Conservation (phyloP, 2,113 vertebrate genomes). For the Bostrychus sinensis region DNA sequence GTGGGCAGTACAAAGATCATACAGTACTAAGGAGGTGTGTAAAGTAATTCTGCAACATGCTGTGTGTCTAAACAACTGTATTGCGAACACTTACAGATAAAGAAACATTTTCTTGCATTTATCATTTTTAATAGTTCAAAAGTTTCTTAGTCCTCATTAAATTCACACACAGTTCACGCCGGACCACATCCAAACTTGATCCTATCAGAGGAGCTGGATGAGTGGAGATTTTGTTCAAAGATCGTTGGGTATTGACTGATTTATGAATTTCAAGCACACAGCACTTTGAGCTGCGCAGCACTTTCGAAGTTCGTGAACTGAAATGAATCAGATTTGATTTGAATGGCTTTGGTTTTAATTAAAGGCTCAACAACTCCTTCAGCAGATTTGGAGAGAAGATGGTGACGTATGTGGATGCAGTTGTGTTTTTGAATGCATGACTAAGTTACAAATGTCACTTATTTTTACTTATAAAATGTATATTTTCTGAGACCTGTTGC, state of each 20-base stretch:
- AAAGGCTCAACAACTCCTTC: constrained; percentile 16
- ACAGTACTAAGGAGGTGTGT: background rate
- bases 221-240: constrained; percentile 23
- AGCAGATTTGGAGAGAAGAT: background rate
- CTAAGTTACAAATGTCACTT: background rate
- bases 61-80: background rate
- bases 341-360: constrained; percentile 36
- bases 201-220: constrained; percentile 9
- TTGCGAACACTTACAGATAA: background rate
- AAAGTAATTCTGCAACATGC: background rate
- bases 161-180: background rate
- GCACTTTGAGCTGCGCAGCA: constrained; percentile 29
- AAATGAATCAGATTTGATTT: constrained; percentile 44
- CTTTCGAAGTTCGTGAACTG: constrained; percentile 53
- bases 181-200: background rate
- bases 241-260: constrained; percentile 24
- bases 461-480: background rate
- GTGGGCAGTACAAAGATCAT: background rate
- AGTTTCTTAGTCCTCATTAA: background rate
- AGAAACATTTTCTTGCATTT: background rate
- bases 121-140: background rate
- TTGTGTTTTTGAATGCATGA: background rate
- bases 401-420: background rate
- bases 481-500: too few species aligned
- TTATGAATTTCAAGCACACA: constrained; percentile 33